Evolutionary conservation across 2,113 vertebrate species (phyloP).

Genomic region (Galeopterus variegatus): DNA sequence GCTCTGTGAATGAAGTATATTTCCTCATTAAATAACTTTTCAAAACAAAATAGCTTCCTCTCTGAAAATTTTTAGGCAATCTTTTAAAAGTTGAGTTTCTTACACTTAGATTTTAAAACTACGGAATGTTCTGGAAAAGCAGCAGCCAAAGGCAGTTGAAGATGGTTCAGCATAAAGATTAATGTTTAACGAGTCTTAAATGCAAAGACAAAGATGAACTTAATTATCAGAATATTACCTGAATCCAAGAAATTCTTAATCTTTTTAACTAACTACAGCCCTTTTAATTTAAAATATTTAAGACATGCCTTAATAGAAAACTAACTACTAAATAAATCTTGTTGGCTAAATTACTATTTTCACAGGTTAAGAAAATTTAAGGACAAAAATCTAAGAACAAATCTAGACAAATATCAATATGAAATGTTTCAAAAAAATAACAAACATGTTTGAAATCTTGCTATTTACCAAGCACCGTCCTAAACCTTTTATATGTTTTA

Average conservation of each 20-base stretch:
- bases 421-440: background rate
- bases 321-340: background rate
- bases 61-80: background rate
- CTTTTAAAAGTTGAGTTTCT: constrained; percentile 16
- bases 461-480: background rate
- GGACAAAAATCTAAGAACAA: constrained; percentile 23
- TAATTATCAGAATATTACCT: constrained; percentile 5
- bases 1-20: background rate
- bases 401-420: background rate
- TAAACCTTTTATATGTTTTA: constrained; percentile 6
- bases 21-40: constrained; percentile 15
- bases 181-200: constrained; percentile 8
- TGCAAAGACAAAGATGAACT: background rate
- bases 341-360: constrained; percentile 14
- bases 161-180: background rate
- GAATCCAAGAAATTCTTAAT: background rate
- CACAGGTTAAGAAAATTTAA: constrained; percentile 35
- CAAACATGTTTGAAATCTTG: background rate
- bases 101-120: background rate
- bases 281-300: constrained; percentile 18
- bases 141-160: background rate
- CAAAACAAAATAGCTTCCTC: constrained; percentile 23
- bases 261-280: background rate
- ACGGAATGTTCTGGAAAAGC: background rate
- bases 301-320: background rate